Conservation (phyloP, 2,888 invertebrate species). For the Cryptophagus acutangulus region DNA sequence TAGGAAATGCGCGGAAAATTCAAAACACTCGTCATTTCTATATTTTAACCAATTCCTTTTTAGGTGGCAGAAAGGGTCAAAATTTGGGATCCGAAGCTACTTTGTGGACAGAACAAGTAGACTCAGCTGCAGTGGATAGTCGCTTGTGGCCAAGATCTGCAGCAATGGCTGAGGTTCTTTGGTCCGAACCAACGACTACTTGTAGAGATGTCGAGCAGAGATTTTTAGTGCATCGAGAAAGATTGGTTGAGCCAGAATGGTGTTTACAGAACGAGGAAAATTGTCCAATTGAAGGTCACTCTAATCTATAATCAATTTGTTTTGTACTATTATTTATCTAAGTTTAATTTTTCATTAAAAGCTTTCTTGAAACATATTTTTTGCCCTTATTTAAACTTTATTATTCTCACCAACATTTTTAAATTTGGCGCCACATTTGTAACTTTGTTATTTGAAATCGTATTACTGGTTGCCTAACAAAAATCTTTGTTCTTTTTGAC, state of each 20-base stretch:
- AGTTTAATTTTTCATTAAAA: too few relatives aligned
- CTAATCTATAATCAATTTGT: conserved; percentile 24
- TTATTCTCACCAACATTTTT: too few relatives aligned
- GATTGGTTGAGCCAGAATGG: conserved; percentile 79
- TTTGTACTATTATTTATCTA: too few relatives aligned
- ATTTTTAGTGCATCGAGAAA: conserved; percentile 61
- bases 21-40: conserved; percentile 4
- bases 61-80: conserved; percentile 33
- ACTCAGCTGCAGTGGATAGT: conserved; percentile 61
- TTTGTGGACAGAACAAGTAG: conserved; percentile 82
- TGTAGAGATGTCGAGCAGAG: conserved; percentile 70
- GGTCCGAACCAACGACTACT: conserved; percentile 64
- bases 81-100: conserved; percentile 71
- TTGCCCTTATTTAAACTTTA: too few relatives aligned
- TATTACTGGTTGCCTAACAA: too few relatives aligned
- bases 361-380: too few relatives aligned
- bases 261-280: conserved; percentile 75
- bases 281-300: conserved; percentile 50
- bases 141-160: conserved; percentile 82
- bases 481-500: too few relatives aligned
- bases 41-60: too few relatives aligned
- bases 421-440: too few relatives aligned
- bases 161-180: conserved; percentile 77
- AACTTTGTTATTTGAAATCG: too few relatives aligned
- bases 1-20: too few relatives aligned